Percentiles rank a stretch among this genome's conserved stretches.
Conservation (phyloP, 2,797 vertebrate genomes). For the Cottoperca gobio region DNA sequence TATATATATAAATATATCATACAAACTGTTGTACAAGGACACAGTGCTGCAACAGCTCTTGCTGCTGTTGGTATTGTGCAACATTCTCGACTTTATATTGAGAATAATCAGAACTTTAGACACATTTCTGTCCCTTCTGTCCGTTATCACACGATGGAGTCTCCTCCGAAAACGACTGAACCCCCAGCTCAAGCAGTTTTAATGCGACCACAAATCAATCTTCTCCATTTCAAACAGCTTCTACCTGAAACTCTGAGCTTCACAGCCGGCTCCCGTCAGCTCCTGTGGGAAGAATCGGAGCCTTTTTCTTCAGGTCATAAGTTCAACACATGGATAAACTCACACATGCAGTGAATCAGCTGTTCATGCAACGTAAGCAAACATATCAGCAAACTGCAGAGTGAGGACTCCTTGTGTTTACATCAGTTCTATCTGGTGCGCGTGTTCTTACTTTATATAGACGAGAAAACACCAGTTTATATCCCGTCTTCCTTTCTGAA, state of each 20-base stretch:
- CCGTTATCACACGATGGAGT: neutral
- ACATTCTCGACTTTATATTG: neutral
- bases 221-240: slow-evolving; percentile 26
- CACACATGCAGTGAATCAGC: neutral
- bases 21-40: too few species aligned
- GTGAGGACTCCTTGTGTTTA: neutral
- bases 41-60: neutral
- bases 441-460: neutral
- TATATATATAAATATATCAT: too few species aligned
- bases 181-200: slow-evolving; percentile 17
- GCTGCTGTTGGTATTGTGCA: neutral
- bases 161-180: slow-evolving; percentile 10
- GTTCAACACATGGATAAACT: neutral
- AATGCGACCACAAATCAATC: slow-evolving; percentile 49
- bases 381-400: neutral
- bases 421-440: slow-evolving; percentile 1
- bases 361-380: neutral
- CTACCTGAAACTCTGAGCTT: slow-evolving; percentile 1
- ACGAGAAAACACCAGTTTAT: neutral
- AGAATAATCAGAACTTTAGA: neutral
- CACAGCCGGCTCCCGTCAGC: neutral
- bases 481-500: neutral
- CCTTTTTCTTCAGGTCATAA: slow-evolving; percentile 2
- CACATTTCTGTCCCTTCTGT: neutral
- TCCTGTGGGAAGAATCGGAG: slow-evolving; percentile 7